Percentiles rank a stretch among this genome's conserved stretches.
Conservation (phyloP, 2,797 vertebrate species). For the Diplodus sargus region DNA sequence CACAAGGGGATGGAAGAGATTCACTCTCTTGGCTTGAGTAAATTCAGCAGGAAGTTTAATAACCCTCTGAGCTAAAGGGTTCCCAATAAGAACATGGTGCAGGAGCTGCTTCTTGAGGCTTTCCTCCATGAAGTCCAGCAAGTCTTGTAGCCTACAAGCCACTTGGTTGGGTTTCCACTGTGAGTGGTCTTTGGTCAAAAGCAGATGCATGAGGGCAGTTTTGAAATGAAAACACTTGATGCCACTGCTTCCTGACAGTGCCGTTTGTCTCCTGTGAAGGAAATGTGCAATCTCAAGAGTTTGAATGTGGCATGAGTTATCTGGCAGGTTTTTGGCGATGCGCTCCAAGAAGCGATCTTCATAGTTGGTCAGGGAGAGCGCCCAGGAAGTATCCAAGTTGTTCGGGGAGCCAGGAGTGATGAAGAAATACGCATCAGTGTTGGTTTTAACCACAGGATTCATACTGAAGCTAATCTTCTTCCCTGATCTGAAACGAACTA, state of each 20-base stretch:
- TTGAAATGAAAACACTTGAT: slow-evolving; percentile 90
- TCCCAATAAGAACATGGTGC: slow-evolving; percentile 90
- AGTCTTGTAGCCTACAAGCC: slow-evolving; percentile 83
- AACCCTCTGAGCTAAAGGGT: slow-evolving; percentile 76
- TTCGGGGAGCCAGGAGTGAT: slow-evolving; percentile 78
- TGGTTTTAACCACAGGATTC: slow-evolving; percentile 89
- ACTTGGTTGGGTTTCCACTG: slow-evolving; percentile 85
- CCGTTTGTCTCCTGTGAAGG: slow-evolving; percentile 88
- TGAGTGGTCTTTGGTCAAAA: slow-evolving; percentile 72
- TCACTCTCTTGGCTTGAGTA: slow-evolving; percentile 84
- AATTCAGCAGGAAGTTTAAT: slow-evolving; percentile 84
- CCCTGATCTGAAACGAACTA: slow-evolving; percentile 90
- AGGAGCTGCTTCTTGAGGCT: slow-evolving; percentile 88
- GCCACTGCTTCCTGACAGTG: slow-evolving; percentile 84
- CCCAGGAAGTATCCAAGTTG: slow-evolving; percentile 84
- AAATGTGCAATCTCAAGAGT: slow-evolving; percentile 90
- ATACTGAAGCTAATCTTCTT: slow-evolving; percentile 87
- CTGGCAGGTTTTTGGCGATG: slow-evolving; percentile 82
- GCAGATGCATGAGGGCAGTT: slow-evolving; percentile 87
- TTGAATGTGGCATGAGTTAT: slow-evolving; percentile 89
- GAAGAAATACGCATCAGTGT: slow-evolving; percentile 86
- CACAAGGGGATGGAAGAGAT: slow-evolving; percentile 91
- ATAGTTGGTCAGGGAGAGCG: slow-evolving; percentile 86
- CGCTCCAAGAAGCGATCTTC: slow-evolving; percentile 87
- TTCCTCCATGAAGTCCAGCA: slow-evolving; percentile 87